A percentile compares a stretch with the other conserved stretches of the same genome.
These are phyloP conservation scores for Euzetes globulus DNA, from an alignment of 2,888 invertebrate species.

Conservation along the genomic window DNA sequence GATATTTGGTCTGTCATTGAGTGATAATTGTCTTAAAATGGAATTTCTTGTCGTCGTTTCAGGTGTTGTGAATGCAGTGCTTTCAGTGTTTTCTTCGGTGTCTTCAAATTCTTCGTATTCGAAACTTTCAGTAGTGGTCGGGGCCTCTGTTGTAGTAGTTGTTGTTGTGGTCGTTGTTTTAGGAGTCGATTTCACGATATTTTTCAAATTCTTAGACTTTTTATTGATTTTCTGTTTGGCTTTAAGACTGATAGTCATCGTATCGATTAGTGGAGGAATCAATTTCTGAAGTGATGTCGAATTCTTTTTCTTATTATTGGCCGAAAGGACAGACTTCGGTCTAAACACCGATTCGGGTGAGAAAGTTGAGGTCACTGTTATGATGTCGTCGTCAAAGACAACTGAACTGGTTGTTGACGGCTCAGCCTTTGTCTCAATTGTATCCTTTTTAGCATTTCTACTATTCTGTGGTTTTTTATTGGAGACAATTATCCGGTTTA, in stretches of 20 bases:
- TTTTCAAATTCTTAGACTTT: background rate
- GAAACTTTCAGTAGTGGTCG: background rate
- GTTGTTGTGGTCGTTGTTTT: background rate
- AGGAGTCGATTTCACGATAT: background rate
- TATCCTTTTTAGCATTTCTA: background rate
- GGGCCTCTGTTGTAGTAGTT: constrained; percentile 5
- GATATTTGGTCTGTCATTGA: constrained; percentile 9
- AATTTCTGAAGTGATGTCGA: background rate
- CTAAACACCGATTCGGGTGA: constrained; percentile 20
- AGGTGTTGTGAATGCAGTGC: constrained; percentile 2
- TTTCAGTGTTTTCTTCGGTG: constrained; percentile 7
- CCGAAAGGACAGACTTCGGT: background rate
- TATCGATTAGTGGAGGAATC: constrained; percentile 1
- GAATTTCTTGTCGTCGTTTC: constrained; percentile 15
- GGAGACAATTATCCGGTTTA: background rate
- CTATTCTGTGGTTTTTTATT: background rate
- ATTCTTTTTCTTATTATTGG: constrained; percentile 12
- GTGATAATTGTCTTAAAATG: background rate
- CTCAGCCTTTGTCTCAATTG: background rate
- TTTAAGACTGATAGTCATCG: constrained; percentile 10
- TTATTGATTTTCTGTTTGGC: background rate
- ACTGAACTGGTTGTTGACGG: constrained; percentile 10
- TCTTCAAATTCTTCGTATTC: background rate
- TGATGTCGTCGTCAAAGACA: constrained; percentile 13
- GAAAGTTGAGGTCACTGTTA: constrained; percentile 9